phyloP scores from a whole-genome alignment of 2,797 vertebrate genomes.

The Arctocebus calabarensis region DNA sequence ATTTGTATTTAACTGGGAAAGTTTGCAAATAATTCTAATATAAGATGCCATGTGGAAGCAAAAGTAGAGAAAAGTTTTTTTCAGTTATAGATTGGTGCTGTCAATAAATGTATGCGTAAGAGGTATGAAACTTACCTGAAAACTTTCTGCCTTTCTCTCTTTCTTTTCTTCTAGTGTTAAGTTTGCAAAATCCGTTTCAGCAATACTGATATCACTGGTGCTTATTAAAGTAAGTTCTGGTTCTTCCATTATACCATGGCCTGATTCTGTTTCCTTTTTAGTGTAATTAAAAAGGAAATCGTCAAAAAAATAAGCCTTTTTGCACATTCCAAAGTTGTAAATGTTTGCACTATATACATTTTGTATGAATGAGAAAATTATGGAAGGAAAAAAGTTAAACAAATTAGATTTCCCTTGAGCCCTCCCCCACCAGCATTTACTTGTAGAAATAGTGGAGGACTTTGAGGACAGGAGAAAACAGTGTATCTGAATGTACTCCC shows the following conservation, averaged over 20 bases:
- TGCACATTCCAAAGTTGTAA: neutral
- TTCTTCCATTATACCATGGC: conserved; percentile 94
- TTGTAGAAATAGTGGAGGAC: neutral
- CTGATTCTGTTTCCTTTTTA: conserved; percentile 87
- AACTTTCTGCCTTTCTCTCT: neutral
- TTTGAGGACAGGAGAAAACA: neutral
- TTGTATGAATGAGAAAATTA: neutral
- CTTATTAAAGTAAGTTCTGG: conserved; percentile 93
- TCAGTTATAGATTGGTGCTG: neutral
- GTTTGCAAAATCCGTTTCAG: conserved; percentile 84
- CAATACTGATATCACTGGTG: conserved; percentile 89
- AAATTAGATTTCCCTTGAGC: neutral
- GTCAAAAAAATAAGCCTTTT: neutral
- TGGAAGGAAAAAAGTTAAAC: neutral
- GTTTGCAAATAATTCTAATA: neutral
- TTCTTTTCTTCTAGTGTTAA: conserved; percentile 78
- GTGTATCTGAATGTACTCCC: neutral
- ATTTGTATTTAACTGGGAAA: neutral
- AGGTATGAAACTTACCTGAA: conserved; percentile 79
- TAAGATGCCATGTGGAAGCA: neutral
- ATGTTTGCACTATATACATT: neutral
- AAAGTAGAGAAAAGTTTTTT: neutral
- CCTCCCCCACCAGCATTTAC: neutral
- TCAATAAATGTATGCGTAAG: neutral
- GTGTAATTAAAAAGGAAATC: conserved; percentile 32